phyloP scores from a whole-genome alignment of 1,140 invertebrate species.

The Anoplophora glabripennis region DNA sequence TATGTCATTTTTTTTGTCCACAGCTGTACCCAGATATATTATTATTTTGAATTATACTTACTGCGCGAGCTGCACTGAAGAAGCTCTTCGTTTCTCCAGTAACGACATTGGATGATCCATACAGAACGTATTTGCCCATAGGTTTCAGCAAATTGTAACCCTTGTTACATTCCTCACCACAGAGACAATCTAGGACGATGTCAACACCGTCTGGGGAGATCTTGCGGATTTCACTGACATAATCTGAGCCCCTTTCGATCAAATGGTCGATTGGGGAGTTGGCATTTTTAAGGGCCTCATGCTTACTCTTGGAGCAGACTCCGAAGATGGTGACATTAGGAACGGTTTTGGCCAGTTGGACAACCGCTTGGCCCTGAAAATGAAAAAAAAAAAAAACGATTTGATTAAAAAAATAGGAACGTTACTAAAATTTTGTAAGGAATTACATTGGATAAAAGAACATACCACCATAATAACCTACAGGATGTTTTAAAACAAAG shows the following conservation, averaged over 20 bases:
- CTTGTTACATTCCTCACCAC: conserved; percentile 83
- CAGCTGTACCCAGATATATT: too few species aligned
- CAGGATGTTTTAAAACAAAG: too few species aligned
- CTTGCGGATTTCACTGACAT: conserved; percentile 79
- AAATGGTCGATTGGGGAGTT: conserved; percentile 71
- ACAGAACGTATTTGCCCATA: conserved; percentile 86
- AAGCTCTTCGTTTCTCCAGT: conserved; percentile 87
- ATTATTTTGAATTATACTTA: conserved; percentile 53
- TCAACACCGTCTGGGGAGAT: conserved; percentile 78
- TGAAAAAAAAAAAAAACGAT: neutral
- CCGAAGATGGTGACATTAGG: conserved; percentile 80
- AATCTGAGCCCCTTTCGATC: conserved; percentile 74
- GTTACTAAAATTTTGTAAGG: too few species aligned
- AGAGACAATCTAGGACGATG: conserved; percentile 83
- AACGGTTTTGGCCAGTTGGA: conserved; percentile 78
- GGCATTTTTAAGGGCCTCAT: conserved; percentile 71
- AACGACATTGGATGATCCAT: conserved; percentile 81
- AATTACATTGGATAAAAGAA: too few species aligned
- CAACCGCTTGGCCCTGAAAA: conserved; percentile 76
- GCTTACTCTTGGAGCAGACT: conserved; percentile 80
- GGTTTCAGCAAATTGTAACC: conserved; percentile 82
- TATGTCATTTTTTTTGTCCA: too few species aligned
- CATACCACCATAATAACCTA: too few species aligned
- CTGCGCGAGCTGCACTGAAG: conserved; percentile 80
- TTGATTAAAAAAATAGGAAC: neutral